Evolutionary conservation across 2,888 invertebrate species (phyloP), one percentile per base, ranked within the genome.

Genomic region (Allophyes oxyacanthae): DNA sequence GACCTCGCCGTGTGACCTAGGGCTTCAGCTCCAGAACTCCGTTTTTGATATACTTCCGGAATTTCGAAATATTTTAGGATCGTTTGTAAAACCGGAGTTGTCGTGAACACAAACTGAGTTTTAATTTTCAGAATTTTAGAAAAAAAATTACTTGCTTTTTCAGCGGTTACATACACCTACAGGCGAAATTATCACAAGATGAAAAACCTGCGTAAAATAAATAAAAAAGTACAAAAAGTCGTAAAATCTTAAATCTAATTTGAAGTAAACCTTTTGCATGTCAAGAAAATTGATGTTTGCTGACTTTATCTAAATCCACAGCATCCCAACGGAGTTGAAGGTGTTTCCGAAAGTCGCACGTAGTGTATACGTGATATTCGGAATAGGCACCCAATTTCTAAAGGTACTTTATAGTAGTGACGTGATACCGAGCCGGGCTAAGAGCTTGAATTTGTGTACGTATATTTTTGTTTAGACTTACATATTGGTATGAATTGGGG

Each of bases 331-430:
- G 68, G 78, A 58, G 53, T 62, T 32, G 15, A 25, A 66, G 54
- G 50, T 75, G 64, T 63, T 72, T 67, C 62, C 56, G 54, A 74
- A 61, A 72, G 69, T 66, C 64, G 70, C 77, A 75, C 75, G 71
- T 71, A 62, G 57, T 59, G 54, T 40, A 54, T 74, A 78, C 74
- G 82, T 80, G 81, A 71, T 73, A 67, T 69, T 70, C 64, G 63
- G 53, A 59, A 64, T 64, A 72, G 71, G 54, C 68, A 62, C 62
- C 78, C 81, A 76, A 81, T 79, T 81, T 76, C 69, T 66, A 69
- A 70, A 72, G 72, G 71, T 75, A 75, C 66, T 81, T 79, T 81
- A 81, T 72, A 55, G 71, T 40, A 36, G 49, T 60, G 45, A 67
- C 78, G 76, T 77, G 77, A 63, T 66, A 50, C 46, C 36, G 67